These are phyloP conservation scores for Aphidoletes aphidimyza DNA, from an alignment of 2,888 invertebrate species.

Conservation along the genomic window DNA sequence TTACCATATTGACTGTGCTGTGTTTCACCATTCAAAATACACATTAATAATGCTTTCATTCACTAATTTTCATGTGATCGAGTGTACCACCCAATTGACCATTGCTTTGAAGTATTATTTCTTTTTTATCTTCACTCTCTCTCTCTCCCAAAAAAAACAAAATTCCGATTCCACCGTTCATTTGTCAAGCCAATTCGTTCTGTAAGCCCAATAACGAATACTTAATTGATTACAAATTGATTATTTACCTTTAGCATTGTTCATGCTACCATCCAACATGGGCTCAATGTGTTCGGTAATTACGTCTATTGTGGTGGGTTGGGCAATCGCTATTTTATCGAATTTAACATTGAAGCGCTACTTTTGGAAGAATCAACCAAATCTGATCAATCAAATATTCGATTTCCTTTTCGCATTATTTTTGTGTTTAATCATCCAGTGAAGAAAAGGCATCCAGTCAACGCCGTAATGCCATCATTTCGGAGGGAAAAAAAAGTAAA, in stretches of 20 bases:
- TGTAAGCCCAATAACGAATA: slow-evolving; percentile 9
- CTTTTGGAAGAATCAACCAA: too few species aligned
- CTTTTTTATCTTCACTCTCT: neutral
- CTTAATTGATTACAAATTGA: slow-evolving; percentile 49
- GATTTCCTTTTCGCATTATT: neutral
- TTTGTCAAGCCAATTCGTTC: slow-evolving; percentile 34
- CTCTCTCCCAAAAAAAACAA: neutral
- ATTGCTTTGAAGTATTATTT: too few species aligned
- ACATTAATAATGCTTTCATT: slow-evolving; percentile 45
- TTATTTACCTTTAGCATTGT: slow-evolving; percentile 40
- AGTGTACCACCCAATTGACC: slow-evolving; percentile 5
- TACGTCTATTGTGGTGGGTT: neutral
- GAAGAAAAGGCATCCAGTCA: slow-evolving; percentile 21
- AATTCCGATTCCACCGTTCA: neutral
- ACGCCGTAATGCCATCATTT: neutral
- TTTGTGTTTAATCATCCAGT: slow-evolving; percentile 43
- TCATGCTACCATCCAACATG: neutral
- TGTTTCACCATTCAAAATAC: slow-evolving; percentile 36
- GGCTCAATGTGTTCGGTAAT: neutral
- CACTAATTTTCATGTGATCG: neutral
- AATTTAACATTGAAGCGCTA: too few species aligned
- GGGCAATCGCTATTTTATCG: too few species aligned
- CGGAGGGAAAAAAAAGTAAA: neutral
- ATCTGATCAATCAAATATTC: slow-evolving; percentile 19
- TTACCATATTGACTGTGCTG: slow-evolving; percentile 47